phyloP scores from a whole-genome alignment of 2,113 vertebrate species.

The Rallus limicola region DNA sequence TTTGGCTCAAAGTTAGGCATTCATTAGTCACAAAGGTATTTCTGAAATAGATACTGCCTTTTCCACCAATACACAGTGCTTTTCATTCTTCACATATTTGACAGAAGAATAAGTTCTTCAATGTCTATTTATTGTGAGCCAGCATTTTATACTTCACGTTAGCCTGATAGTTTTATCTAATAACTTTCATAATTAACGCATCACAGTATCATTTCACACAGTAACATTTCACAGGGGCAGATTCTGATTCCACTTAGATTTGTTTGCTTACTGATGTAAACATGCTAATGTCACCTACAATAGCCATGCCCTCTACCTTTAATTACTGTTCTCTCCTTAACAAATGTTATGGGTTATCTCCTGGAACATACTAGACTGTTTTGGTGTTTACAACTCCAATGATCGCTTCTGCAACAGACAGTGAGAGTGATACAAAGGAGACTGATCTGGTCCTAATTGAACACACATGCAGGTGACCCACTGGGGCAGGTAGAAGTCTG shows the following conservation, averaged over 20 bases:
- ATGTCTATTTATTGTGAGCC: conserved; percentile 39
- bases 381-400: neutral
- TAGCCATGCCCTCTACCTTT: neutral
- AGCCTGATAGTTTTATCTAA: conserved; percentile 17
- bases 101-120: conserved; percentile 26
- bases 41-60: neutral
- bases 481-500: neutral
- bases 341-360: neutral
- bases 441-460: conserved; percentile 39
- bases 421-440: neutral
- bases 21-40: neutral
- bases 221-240: neutral
- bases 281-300: neutral
- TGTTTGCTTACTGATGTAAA: neutral
- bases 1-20: neutral
- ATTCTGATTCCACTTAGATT: neutral
- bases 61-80: neutral
- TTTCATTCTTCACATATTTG: neutral
- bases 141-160: conserved; percentile 12
- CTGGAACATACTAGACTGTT: neutral
- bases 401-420: conserved; percentile 5
- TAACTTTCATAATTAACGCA: conserved; percentile 18
- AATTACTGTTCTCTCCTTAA: neutral
- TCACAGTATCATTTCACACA: neutral
- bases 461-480: neutral